A percentile compares a stretch with the other conserved stretches of the same genome.
Evolutionary conservation across 2,113 vertebrate genomes (phyloP).

Genomic region (Chloroceryle aenea): DNA sequence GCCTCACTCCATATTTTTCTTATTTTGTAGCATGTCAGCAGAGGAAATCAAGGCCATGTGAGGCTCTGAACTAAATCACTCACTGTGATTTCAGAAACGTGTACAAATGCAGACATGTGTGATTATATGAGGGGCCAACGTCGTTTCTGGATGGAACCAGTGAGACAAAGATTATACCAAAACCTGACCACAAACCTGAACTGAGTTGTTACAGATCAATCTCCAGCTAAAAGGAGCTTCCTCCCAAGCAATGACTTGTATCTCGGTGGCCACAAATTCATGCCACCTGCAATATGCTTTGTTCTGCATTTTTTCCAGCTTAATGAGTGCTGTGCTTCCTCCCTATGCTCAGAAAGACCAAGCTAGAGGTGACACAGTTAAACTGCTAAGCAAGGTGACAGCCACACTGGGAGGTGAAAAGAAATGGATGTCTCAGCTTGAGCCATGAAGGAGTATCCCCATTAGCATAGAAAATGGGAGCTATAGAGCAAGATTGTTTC

Average conservation of each 20-base stretch:
- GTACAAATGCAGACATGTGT: fast-evolving
- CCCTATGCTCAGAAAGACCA: not conserved
- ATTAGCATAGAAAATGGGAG: not conserved
- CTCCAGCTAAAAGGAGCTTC: not conserved
- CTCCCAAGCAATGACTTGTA: not conserved
- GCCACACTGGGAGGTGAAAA: fast-evolving
- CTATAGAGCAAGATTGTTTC: not conserved
- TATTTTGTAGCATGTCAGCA: not conserved
- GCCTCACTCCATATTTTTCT: not conserved
- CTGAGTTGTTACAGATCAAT: not conserved
- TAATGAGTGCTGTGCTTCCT: not conserved
- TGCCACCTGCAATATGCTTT: not conserved
- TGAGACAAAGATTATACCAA: not conserved
- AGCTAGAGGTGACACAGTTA: not conserved
- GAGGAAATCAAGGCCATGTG: constrained; percentile 1
- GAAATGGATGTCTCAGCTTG: not conserved
- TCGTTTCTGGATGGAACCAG: not conserved
- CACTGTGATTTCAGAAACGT: not conserved
- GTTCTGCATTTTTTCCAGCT: not conserved
- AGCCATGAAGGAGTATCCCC: not conserved
- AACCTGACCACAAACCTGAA: not conserved
- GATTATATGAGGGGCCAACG: not conserved
- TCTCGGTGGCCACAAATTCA: not conserved
- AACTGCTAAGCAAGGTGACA: not conserved
- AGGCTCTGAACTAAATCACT: not conserved